Percentiles rank a stretch among this genome's conserved stretches.
phyloP scores from a whole-genome alignment of 2,113 vertebrate species.

The Sturnus vulgaris region DNA sequence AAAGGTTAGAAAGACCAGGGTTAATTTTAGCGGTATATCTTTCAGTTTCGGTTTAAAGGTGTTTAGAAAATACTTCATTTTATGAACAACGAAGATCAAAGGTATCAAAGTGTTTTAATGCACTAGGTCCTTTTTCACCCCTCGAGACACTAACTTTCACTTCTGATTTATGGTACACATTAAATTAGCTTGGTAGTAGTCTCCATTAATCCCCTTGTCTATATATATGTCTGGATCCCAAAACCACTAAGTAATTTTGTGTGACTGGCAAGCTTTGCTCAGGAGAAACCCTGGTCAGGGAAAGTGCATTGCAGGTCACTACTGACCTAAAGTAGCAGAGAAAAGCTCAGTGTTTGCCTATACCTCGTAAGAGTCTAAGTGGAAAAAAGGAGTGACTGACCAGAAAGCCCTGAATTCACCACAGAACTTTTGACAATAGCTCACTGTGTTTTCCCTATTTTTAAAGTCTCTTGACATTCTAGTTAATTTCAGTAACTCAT shows the following conservation, averaged over 20 bases:
- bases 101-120: not conserved
- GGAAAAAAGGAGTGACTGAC: not conserved
- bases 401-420: not conserved
- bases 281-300: not conserved
- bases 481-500: not conserved
- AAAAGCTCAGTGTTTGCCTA: not conserved
- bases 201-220: conserved; percentile 29
- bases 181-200: conserved; percentile 21
- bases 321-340: not conserved
- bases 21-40: not conserved
- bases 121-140: not conserved
- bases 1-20: fast-evolving
- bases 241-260: conserved; percentile 56
- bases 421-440: not conserved
- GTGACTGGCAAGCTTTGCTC: conserved; percentile 11
- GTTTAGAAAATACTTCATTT: not conserved
- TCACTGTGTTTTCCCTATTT: not conserved
- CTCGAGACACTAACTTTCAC: not conserved
- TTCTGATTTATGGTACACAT: conserved; percentile 39
- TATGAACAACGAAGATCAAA: conserved; percentile 13
- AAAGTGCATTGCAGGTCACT: conserved; percentile 8
- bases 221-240: not conserved
- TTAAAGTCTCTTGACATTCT: not conserved
- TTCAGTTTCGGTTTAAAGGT: not conserved
- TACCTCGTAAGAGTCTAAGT: not conserved